phyloP scores from a whole-genome alignment of 2,888 invertebrate species.

The Argyra leucocephala region DNA sequence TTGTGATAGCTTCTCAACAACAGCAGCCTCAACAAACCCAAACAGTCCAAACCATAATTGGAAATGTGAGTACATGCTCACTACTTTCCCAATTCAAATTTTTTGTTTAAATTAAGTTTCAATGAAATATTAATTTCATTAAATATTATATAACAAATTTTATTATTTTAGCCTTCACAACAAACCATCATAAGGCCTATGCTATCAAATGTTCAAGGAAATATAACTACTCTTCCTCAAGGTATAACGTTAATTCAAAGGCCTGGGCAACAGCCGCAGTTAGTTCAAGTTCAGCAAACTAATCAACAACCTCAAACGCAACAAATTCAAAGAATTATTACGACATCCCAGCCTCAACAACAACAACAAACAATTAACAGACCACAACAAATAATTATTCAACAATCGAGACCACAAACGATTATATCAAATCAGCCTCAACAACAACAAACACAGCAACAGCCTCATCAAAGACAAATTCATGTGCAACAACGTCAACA shows the following conservation, averaged over 20 bases:
- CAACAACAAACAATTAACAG: constrained; percentile 31
- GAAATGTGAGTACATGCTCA: constrained; percentile 38
- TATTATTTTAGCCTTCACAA: constrained; percentile 33
- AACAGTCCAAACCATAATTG: constrained; percentile 33
- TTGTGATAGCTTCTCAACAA: constrained; percentile 33
- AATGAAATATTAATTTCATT: neutral
- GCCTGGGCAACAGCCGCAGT: constrained; percentile 42
- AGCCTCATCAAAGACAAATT: constrained; percentile 25
- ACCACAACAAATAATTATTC: constrained; percentile 30
- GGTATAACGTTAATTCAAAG: constrained; percentile 43
- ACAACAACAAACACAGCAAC: constrained; percentile 34
- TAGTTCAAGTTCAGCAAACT: constrained; percentile 41
- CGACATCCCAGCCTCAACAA: constrained; percentile 28
- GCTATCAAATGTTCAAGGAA: constrained; percentile 35
- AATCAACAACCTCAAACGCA: constrained; percentile 26
- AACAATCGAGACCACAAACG: constrained; percentile 38
- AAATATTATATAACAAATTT: neutral
- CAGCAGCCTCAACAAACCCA: constrained; percentile 30
- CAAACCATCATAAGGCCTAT: constrained; percentile 43
- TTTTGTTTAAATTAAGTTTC: constrained; percentile 11
- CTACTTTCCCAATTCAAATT: neutral
- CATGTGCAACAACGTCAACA: constrained; percentile 36
- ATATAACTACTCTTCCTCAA: constrained; percentile 39
- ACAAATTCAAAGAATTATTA: constrained; percentile 37
- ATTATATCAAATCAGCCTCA: constrained; percentile 39